These are phyloP conservation scores for Chloropsis hardwickii DNA, from an alignment of 2,113 vertebrate genomes.

Conservation along the genomic window DNA sequence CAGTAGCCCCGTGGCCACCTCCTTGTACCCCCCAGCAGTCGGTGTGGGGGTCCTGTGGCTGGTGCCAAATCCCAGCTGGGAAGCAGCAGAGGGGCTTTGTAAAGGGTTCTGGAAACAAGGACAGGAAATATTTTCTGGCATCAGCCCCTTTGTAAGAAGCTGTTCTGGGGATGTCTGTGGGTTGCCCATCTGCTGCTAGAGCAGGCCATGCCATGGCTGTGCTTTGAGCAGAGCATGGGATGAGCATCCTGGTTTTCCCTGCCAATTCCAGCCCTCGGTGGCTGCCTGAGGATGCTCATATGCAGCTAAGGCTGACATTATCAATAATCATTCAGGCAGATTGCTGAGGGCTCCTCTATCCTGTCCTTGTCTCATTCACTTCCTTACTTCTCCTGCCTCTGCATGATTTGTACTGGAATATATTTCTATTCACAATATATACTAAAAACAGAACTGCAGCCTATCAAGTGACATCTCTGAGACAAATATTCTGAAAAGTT, in stretches of 20 bases:
- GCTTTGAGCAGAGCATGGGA: not conserved
- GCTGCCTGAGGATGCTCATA: not conserved
- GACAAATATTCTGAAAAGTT: not conserved
- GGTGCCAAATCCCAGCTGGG: not conserved
- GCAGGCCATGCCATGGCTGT: not conserved
- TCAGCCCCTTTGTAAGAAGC: not conserved
- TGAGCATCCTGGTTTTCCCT: not conserved
- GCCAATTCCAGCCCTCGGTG: not conserved
- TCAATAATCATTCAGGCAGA: not conserved
- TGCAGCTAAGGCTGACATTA: not conserved
- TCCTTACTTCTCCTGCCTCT: not conserved
- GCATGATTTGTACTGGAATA: not conserved
- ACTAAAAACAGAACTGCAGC: not conserved
- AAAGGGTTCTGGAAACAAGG: not conserved
- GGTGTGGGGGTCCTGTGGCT: not conserved
- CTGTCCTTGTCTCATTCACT: not conserved
- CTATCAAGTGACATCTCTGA: not conserved
- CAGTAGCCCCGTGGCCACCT: not conserved
- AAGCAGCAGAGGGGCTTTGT: not conserved
- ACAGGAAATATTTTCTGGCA: not conserved
- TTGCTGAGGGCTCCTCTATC: not conserved
- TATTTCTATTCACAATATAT: not conserved
- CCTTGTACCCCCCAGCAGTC: not conserved
- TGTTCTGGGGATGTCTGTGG: not conserved
- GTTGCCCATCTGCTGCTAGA: not conserved